phyloP scores from a whole-genome alignment of 2,888 invertebrate genomes.

The Xylota segnis region DNA sequence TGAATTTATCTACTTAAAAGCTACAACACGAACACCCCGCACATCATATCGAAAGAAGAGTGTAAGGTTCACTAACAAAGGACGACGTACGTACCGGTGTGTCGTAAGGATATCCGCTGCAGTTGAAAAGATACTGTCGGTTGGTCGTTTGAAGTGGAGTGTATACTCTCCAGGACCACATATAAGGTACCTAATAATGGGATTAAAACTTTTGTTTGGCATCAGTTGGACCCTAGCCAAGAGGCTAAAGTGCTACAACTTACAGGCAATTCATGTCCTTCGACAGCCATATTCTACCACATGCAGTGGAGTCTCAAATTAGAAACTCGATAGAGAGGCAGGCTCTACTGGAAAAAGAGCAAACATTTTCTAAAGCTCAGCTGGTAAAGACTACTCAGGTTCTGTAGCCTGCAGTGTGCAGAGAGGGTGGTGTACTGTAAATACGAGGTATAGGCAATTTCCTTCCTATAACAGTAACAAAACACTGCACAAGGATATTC shows the following conservation, averaged over 20 bases:
- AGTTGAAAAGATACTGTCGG: constrained; percentile 42
- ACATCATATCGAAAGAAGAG: constrained; percentile 28
- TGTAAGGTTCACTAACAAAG: constrained; percentile 26
- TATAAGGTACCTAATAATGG: constrained; percentile 60
- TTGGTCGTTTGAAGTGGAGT: background rate
- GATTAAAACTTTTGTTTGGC: constrained; percentile 74
- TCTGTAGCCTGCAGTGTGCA: constrained; percentile 9
- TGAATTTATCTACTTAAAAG: constrained; percentile 68
- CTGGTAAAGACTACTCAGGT: constrained; percentile 25
- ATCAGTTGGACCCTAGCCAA: constrained; percentile 69
- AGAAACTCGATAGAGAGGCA: constrained; percentile 18
- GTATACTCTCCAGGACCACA: constrained; percentile 5
- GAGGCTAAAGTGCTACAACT: constrained; percentile 55
- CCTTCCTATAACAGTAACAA: constrained; percentile 59
- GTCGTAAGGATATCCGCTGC: constrained; percentile 45
- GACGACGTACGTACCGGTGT: background rate
- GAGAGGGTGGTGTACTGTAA: constrained; percentile 1
- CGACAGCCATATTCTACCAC: constrained; percentile 46
- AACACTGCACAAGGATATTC: constrained; percentile 54
- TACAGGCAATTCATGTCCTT: constrained; percentile 73
- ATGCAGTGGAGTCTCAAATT: constrained; percentile 44
- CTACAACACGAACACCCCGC: constrained; percentile 48
- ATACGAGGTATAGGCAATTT: constrained; percentile 63
- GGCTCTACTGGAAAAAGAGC: constrained; percentile 25
- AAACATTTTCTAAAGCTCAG: constrained; percentile 54